Base-by-base conservation (phyloP, 2,888 invertebrate genomes). In the Drosophila recens region DNA sequence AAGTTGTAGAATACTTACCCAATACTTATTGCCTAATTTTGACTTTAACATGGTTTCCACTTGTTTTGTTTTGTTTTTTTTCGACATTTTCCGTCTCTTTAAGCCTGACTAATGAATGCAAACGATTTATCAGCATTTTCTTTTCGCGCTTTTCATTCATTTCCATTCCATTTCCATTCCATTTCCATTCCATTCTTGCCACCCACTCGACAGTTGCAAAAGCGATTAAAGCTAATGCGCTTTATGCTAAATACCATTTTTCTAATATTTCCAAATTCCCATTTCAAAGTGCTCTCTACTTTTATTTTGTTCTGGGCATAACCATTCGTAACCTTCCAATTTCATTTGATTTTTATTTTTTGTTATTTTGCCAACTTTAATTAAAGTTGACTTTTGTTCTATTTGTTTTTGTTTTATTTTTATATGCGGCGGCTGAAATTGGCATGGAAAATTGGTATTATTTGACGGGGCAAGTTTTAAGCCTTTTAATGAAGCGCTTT, bases 401-500 rank as follows among this genome's bases (percentile, higher is more conserved):
- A 9, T 57, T 57, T 56, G 33, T 34, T 38, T 27, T 27, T 48
- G 59, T 49, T n/a, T 17, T 23, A 45, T 54, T 36, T 48, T 23
- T 49, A 45, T 72, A 67, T 64, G 67, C 48, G 53, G 68, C 23
- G 27, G 61, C 42, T 52, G 46, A 5, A 43, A 64, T 72, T 74
- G 43, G 53, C 64, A 52, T 56, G 59, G 33, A 62, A 49, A 68
- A 46, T 45, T 68, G 61, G 49, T 59, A 63, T 63, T 69, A 63
- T 63, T 66, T 64, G 58, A 46, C 15, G 48, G 51, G 72, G 65
- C 82, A 79, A 82, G 71, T 80, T 82, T 82, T 87, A 84, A 84
- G 84, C 84, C 82, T 77, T 86, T 83, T 77, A 70, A 76, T 77
- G 69, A 77, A 69, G 74, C 62, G 54, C 66, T 46, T 73, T 58